Evolutionary conservation across 30 jellyfish, hydroid and myxozoan species (phyloP).

Genomic region (Mastigias papua): DNA sequence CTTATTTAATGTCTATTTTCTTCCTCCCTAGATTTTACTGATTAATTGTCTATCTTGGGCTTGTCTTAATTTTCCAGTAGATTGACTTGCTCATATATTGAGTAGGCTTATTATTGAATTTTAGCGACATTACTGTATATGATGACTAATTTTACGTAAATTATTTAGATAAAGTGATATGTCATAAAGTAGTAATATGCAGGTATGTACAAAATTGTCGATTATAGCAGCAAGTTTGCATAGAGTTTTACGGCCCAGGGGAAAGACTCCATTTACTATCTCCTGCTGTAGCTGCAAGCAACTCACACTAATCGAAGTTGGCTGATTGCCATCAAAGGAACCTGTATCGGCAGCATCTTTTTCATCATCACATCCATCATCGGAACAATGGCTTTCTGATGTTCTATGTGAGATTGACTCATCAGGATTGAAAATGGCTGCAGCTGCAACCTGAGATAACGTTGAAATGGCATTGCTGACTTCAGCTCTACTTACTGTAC

Average conservation of each 20-base stretch:
- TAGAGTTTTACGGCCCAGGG: conserved; percentile 19
- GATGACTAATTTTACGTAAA: no score
- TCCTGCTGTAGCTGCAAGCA: conserved; percentile 25
- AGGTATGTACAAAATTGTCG: no score
- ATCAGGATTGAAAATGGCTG: not conserved
- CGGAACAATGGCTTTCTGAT: no score
- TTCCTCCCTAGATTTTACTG: not conserved
- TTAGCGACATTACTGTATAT: no score
- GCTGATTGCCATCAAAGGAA: not conserved
- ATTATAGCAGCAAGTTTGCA: no score
- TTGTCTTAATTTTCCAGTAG: no score
- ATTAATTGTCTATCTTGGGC: no score
- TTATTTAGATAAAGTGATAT: no score
- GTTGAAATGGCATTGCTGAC: conserved; percentile 3
- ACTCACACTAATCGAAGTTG: not conserved
- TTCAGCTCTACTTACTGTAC: conserved; percentile 10
- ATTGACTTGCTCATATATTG: no score
- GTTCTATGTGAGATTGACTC: not conserved
- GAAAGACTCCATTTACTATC: conserved; percentile 22
- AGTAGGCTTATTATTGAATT: no score
- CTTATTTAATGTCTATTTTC: not conserved
- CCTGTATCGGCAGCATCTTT: not conserved
- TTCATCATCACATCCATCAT: not conserved
- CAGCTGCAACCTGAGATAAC: not conserved
- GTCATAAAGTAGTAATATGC: no score